Evolutionary conservation across 2,797 vertebrate species (phyloP).

Genomic region (Chelon auratus): DNA sequence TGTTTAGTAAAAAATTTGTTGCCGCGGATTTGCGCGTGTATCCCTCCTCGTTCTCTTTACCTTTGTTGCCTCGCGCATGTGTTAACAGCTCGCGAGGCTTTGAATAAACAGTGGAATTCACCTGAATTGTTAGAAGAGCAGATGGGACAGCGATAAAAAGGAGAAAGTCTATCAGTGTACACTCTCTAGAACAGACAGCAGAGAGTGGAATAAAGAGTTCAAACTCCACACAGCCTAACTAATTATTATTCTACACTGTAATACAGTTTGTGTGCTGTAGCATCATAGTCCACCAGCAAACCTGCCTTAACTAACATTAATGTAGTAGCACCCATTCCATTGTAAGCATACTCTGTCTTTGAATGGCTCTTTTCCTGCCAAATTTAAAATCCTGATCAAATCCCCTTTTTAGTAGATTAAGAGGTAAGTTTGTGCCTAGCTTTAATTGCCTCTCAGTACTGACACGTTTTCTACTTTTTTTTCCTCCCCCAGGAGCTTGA

Average conservation of each 20-base stretch:
- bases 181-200: neutral
- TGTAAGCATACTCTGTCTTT: neutral
- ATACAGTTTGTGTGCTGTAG: neutral
- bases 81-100: slow-evolving; percentile 7
- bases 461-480: slow-evolving; percentile 41
- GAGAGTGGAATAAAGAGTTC: neutral
- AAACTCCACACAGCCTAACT: neutral
- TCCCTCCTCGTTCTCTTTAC: neutral
- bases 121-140: neutral
- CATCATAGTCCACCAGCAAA: neutral
- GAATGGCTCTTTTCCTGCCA: slow-evolving; percentile 8
- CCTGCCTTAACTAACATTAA: neutral
- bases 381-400: slow-evolving; percentile 35
- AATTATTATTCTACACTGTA: neutral
- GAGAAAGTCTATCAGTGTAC: neutral
- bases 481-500: slow-evolving; percentile 45
- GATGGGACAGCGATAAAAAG: neutral
- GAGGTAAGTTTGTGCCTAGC: slow-evolving; percentile 29
- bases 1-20: fast-evolving
- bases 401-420: slow-evolving; percentile 44
- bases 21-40: neutral
- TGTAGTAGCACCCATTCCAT: neutral
- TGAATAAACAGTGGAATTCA: slow-evolving; percentile 18
- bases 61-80: slow-evolving; percentile 31
- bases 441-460: slow-evolving; percentile 29